Conservation (phyloP, 2,888 invertebrate species). For the Amphipyra tragopoginis region DNA sequence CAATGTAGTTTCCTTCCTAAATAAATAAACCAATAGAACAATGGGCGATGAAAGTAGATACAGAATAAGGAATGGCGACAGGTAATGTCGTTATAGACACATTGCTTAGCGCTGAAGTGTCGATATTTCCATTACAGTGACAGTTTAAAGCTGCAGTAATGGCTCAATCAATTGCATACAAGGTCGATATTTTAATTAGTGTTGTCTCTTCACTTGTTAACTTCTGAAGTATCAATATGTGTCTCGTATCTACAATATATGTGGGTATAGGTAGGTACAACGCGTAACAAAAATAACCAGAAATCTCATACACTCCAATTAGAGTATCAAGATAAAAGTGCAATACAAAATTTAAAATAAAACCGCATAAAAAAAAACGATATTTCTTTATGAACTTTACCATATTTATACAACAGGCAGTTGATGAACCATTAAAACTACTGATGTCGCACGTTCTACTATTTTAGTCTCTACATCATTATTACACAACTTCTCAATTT, state of each 20-base stretch:
- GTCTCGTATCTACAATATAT: too few species aligned
- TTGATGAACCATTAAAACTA: not conserved
- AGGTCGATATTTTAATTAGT: not conserved
- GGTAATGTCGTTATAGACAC: conserved; percentile 41
- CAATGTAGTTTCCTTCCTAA: conserved; percentile 26
- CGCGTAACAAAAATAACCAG: too few species aligned
- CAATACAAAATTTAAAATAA: too few species aligned
- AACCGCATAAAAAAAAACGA: too few species aligned
- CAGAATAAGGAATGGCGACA: conserved; percentile 41
- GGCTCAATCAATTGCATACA: conserved; percentile 4
- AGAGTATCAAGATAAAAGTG: too few species aligned
- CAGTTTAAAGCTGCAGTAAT: conserved; percentile 12
- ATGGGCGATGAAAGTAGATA: conserved; percentile 50
- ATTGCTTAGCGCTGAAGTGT: conserved; percentile 24
- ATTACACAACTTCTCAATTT: conserved; percentile 29
- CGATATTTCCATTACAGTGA: conserved; percentile 33
- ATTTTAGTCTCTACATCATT: conserved; percentile 5
- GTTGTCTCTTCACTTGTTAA: too few species aligned
- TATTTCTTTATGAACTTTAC: too few species aligned
- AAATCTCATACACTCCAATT: too few species aligned
- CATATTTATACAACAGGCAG: not conserved
- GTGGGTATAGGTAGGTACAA: too few species aligned
- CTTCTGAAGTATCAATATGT: too few species aligned
- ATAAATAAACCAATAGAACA: conserved; percentile 29
- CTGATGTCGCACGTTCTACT: not conserved